phyloP scores from a whole-genome alignment of 2,797 vertebrate species.

The Psittacula echo region DNA sequence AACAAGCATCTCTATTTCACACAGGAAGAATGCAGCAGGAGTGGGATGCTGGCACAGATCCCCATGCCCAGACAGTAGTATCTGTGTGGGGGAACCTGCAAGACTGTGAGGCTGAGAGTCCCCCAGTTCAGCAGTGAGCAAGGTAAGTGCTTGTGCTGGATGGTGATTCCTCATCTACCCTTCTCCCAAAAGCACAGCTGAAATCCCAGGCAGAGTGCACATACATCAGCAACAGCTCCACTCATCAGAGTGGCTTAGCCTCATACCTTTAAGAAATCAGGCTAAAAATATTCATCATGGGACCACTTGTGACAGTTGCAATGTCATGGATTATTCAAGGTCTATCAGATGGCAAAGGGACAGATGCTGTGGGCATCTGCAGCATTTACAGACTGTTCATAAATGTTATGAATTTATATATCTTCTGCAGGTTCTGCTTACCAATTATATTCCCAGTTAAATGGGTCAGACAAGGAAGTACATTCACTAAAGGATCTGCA shows the following conservation, averaged over 20 bases:
- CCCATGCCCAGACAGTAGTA: neutral
- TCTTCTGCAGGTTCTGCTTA: neutral
- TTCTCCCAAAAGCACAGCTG: neutral
- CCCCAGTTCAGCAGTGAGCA: neutral
- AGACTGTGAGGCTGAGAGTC: neutral
- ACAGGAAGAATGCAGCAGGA: neutral
- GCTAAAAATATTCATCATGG: neutral
- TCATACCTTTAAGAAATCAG: neutral
- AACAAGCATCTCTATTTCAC: neutral
- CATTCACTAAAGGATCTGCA: neutral
- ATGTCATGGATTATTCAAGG: neutral
- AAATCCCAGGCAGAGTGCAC: neutral
- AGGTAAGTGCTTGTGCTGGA: neutral
- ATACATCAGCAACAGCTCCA: neutral
- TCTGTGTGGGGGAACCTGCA: neutral
- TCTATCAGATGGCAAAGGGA: neutral
- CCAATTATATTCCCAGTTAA: neutral
- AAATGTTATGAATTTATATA: neutral
- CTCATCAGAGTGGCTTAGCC: neutral
- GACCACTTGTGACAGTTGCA: neutral
- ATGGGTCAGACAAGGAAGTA: neutral
- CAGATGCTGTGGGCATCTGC: constrained; percentile 7
- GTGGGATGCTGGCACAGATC: neutral
- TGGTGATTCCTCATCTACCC: neutral
- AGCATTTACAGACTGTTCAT: neutral